phyloP scores from a whole-genome alignment of 2,797 vertebrate species.

The Neosilurus hyrtlii region DNA sequence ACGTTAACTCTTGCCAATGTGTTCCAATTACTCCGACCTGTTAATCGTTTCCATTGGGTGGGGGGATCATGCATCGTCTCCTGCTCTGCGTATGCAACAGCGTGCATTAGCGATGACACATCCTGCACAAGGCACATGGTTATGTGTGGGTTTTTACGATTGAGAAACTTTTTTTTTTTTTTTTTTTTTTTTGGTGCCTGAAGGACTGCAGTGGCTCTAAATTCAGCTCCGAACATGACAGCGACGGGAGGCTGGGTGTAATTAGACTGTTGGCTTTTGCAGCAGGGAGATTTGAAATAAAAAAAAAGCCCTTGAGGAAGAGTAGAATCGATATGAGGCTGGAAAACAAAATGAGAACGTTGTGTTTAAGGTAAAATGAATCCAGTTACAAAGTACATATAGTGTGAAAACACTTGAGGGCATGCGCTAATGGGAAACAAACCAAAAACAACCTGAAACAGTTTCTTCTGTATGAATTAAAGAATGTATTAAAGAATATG shows the following conservation, averaged over 20 bases:
- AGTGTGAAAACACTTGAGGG: background rate
- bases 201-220: background rate
- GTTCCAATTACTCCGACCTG: constrained; percentile 6
- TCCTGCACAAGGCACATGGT: background rate
- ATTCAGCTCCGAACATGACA: background rate
- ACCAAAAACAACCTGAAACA: background rate
- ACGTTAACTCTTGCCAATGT: background rate
- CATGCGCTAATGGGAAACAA: background rate
- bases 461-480: too few species aligned
- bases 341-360: background rate
- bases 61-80: background rate
- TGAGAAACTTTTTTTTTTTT: background rate
- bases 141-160: background rate
- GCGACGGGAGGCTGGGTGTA: background rate
- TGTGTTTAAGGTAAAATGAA: background rate
- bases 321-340: background rate
- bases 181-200: background rate
- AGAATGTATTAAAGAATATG: background rate
- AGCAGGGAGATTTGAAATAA: background rate
- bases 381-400: too few species aligned
- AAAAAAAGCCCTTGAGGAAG: background rate
- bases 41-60: background rate
- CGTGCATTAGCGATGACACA: background rate
- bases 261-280: constrained; percentile 12
- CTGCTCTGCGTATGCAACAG: background rate